A percentile compares a stretch with the other conserved stretches of the same genome.
phyloP scores from a whole-genome alignment of 2,797 vertebrate genomes.

The Heliangelus exortis region DNA sequence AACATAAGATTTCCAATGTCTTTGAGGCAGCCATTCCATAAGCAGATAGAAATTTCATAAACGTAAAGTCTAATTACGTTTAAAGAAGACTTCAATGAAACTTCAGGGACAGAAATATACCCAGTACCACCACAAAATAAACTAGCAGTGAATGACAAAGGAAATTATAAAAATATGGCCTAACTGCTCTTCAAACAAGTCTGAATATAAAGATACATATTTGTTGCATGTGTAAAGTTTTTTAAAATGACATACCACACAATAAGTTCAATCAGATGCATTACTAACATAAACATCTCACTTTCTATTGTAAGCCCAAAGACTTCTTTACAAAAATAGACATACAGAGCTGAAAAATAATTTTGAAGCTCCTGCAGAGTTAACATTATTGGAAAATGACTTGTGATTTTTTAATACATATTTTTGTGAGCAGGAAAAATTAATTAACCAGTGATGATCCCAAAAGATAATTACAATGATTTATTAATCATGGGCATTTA shows the following conservation, averaged over 20 bases:
- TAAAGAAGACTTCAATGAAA: slow-evolving; percentile 1
- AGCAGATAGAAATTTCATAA: background rate
- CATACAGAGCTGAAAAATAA: background rate
- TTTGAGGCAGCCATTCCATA: background rate
- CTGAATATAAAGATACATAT: background rate
- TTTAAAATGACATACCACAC: background rate
- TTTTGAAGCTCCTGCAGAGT: background rate
- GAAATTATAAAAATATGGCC: slow-evolving; percentile 35
- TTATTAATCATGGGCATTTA: background rate
- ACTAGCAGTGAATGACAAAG: slow-evolving; percentile 22
- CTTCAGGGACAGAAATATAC: slow-evolving; percentile 11
- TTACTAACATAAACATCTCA: background rate
- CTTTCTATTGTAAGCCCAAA: background rate
- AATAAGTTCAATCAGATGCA: slow-evolving; percentile 14
- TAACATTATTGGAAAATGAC: background rate
- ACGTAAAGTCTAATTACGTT: background rate
- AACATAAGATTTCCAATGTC: background rate
- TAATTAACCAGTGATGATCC: background rate
- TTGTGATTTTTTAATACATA: background rate
- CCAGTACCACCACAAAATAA: background rate
- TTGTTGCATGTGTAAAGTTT: background rate
- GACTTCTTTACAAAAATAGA: background rate
- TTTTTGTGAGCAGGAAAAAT: background rate
- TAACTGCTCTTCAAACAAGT: slow-evolving; percentile 28
- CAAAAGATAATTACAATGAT: background rate